These are phyloP conservation scores for Cryptomyrus ogoouensis DNA, from an alignment of 2,113 vertebrate genomes.

Conservation along the genomic window DNA sequence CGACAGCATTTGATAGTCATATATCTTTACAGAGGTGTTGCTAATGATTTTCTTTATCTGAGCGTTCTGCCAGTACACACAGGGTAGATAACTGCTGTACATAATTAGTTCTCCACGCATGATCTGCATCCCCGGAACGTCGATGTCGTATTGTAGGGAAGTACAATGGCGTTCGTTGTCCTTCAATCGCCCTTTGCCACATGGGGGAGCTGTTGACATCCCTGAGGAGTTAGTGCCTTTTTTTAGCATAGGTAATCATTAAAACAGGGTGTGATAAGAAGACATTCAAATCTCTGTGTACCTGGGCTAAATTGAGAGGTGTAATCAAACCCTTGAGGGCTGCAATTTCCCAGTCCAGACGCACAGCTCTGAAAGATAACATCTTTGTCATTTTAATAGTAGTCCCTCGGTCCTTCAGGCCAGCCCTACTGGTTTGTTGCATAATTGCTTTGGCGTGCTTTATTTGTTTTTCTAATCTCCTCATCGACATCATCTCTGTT, in stretches of 20 bases:
- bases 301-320: background rate
- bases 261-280: background rate
- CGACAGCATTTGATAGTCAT: background rate
- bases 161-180: background rate
- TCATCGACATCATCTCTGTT: background rate
- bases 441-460: conserved; percentile 28
- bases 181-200: background rate
- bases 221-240: background rate
- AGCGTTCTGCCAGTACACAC: background rate
- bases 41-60: background rate
- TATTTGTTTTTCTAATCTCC: conserved; percentile 33
- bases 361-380: background rate
- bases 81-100: background rate
- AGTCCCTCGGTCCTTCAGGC: background rate
- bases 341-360: background rate
- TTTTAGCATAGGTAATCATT: background rate
- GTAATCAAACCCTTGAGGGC: background rate
- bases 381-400: background rate
- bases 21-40: background rate
- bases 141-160: background rate
- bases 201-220: background rate
- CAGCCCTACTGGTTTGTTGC: conserved; percentile 4
- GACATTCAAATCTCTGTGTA: background rate
- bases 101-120: background rate
- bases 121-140: background rate